Evolutionary conservation across 2,888 invertebrate species (phyloP).

Genomic region (Ectemnius lituratus): DNA sequence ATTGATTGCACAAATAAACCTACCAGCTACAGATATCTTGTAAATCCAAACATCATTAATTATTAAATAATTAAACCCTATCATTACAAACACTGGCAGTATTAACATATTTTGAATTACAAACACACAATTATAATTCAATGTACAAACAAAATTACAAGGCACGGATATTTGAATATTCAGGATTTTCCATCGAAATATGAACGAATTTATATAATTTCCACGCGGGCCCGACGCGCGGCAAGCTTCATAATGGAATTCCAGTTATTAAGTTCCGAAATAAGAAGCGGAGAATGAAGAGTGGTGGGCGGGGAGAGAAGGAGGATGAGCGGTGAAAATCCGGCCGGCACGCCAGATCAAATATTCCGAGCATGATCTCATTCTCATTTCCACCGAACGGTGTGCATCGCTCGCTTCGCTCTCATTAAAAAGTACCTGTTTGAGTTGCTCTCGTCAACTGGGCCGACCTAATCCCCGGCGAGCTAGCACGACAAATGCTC

Average conservation of each 20-base stretch:
- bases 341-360: conserved; percentile 29
- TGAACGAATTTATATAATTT: too few relatives aligned
- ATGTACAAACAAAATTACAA: too few relatives aligned
- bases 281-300: neutral
- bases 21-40: too few relatives aligned
- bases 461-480: conserved; percentile 48
- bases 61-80: too few relatives aligned
- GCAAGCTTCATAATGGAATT: neutral
- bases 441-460: conserved; percentile 50
- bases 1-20: too few relatives aligned
- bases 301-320: neutral
- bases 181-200: too few relatives aligned
- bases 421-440: conserved; percentile 57
- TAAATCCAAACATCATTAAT: too few relatives aligned
- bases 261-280: conserved; percentile 2
- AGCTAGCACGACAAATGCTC: conserved; percentile 41
- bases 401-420: conserved; percentile 26
- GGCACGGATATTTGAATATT: too few relatives aligned
- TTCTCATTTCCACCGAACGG: conserved; percentile 43
- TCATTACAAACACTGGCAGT: too few relatives aligned
- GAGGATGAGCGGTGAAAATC: too few relatives aligned
- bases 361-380: conserved; percentile 41
- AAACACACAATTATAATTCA: too few relatives aligned
- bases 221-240: neutral
- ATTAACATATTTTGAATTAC: too few relatives aligned